Base-by-base conservation (phyloP, 2,888 invertebrate genomes). In the Pemphredon lugubris region DNA sequence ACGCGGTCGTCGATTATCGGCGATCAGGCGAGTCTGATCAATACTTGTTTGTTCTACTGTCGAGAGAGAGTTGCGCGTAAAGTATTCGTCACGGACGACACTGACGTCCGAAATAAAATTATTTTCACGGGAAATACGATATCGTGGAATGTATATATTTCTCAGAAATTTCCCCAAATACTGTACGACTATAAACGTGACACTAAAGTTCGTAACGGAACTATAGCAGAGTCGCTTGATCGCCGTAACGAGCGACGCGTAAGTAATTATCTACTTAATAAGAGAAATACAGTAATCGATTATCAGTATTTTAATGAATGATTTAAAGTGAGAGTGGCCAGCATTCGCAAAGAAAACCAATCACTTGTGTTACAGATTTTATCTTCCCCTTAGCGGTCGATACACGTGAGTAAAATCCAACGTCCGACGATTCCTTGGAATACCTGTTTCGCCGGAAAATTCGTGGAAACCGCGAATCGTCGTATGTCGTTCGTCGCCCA, bases 201-300 rank as follows among this genome's bases (percentile, higher is more conserved):
- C n/a, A n/a, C n/a, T n/a, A n/a, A n/a, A n/a, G n/a, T n/a, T n/a
- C n/a, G n/a, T n/a, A n/a, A n/a, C n/a, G n/a, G n/a, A n/a, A n/a
- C n/a, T n/a, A n/a, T n/a, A 7, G 16, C 18, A 23, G 39, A 26
- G 40, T 55, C 69, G 45, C 32, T 70, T 16, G 44, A 78, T 57
- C 44, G 55, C 34, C 66, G 53, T 30, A 37, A 30, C 16, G 50
- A 32, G 51, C 58, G 21, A 40, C 50, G 50, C n/a, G 66, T 37
- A 53, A 65, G 54, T 64, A 26, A 66, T n/a, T n/a, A n/a, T 73
- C 79, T 79, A 79, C 63, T 48, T 55, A 67, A 69, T 55, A 65
- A 70, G 78, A 73, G 68, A 75, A 78, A 63, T 78, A 75, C 40
- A 73, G 58, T 67, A 59, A 74, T 69, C 51, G 65, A 68, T 81